Evolutionary conservation across 2,888 invertebrate species (phyloP), one percentile per base, ranked within the genome.

Genomic region (Chesias legatella): DNA sequence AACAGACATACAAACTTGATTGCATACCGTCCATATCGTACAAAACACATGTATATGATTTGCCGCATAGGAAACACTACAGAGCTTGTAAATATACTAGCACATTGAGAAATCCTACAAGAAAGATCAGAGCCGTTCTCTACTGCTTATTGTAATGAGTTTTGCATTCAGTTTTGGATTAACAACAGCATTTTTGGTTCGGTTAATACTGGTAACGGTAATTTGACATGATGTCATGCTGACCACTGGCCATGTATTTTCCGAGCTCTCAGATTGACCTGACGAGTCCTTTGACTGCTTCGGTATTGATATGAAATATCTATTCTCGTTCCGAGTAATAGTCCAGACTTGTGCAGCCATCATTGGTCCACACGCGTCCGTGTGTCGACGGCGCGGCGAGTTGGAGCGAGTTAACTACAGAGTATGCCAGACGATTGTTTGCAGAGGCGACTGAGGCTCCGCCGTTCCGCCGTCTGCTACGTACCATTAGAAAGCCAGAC

Each of bases 401-500:
- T n/a, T n/a, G n/a, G n/a, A n/a, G n/a, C n/a, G n/a, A n/a, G n/a
- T n/a, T n/a, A n/a, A n/a, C n/a, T n/a, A n/a, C n/a, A n/a, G n/a
- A n/a, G n/a, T n/a, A n/a, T n/a, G n/a, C n/a, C n/a, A n/a, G n/a
- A 17, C 5, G 47, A 43, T 30, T 32, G 34, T 26, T 36, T 47
- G 41, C 35, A 41, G 41, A 47, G 42, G 40, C 36, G 24, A 21
- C 20, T 31, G 32, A 20, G 28, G 33, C 33, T 33, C 35, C 13
- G 45, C 33, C 25, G 29, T 26, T 42, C 34, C 41, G 44, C 34
- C 41, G 22, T 23, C 33, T 37, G 64, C 66, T 63, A 69, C 70
- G 75, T 75, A 65, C 73, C 67, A 80, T 81, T 84, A 85, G 85
- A 85, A 85, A 85, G 84, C 75, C 72, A 63, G 63, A 64, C 38